phyloP scores from a whole-genome alignment of 2,113 vertebrate genomes.

The Bos javanicus region DNA sequence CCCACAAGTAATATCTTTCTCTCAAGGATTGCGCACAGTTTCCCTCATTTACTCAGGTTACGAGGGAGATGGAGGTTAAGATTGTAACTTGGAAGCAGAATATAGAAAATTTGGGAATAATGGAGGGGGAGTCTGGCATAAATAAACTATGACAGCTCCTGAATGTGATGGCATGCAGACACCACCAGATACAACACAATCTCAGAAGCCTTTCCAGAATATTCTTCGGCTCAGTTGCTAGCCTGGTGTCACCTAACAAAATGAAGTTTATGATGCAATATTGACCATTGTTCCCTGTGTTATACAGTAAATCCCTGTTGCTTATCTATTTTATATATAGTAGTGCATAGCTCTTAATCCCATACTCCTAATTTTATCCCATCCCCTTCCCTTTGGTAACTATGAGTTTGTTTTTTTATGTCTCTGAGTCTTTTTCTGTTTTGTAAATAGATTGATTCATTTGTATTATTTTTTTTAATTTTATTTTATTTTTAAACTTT shows the following conservation, averaged over 20 bases:
- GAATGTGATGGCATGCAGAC: not conserved
- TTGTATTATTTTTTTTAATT: not conserved
- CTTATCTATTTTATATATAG: not conserved
- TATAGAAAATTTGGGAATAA: not conserved
- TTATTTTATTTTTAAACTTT: no score
- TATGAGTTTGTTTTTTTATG: not conserved
- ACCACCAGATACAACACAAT: not conserved
- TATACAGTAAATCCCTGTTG: not conserved
- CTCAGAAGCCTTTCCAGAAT: not conserved
- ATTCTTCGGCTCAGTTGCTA: not conserved
- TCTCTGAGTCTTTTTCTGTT: not conserved
- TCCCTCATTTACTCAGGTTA: not conserved
- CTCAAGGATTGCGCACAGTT: not conserved
- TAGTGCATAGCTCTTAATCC: not conserved
- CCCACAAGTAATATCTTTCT: not conserved
- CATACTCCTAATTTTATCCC: not conserved
- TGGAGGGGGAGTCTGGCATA: not conserved
- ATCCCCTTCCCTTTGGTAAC: not conserved
- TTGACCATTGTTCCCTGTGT: not conserved
- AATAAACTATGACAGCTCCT: not conserved
- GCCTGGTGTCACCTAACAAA: not conserved
- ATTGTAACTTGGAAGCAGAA: not conserved
- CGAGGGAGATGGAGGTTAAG: not conserved
- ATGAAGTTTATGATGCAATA: not conserved
- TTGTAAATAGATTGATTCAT: not conserved